Evolutionary conservation across 92 coral and sea anemone species (phyloP).

Genomic region (Palythoa heliodiscus): DNA sequence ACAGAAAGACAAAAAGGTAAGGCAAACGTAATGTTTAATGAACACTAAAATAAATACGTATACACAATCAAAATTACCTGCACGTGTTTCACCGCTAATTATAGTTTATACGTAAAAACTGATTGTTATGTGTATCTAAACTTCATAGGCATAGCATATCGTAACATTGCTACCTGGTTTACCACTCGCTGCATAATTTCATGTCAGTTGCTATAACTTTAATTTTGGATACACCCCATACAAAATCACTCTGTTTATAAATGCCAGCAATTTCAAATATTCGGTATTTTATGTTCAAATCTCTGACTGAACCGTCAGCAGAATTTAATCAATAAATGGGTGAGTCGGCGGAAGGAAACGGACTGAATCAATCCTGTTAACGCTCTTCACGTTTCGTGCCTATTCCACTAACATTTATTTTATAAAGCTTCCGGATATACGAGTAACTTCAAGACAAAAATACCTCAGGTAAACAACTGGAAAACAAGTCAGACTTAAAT

Average conservation of each 20-base stretch:
- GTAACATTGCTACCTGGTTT: neutral
- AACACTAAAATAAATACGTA: too few relatives aligned
- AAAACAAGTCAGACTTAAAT: neutral
- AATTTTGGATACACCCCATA: neutral
- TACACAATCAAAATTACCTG: too few relatives aligned
- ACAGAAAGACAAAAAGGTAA: too few relatives aligned
- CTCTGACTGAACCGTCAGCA: neutral
- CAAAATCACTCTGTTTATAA: too few relatives aligned
- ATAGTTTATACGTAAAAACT: too few relatives aligned
- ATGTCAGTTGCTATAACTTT: neutral
- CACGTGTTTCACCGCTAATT: too few relatives aligned
- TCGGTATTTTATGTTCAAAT: neutral
- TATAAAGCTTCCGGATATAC: constrained; percentile 16
- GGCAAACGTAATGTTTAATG: too few relatives aligned
- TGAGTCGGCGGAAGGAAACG: constrained; percentile 39
- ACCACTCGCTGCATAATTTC: neutral
- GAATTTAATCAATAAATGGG: neutral
- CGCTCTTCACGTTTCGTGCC: constrained; percentile 23
- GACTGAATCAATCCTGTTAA: constrained; percentile 29
- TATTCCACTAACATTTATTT: constrained; percentile 1
- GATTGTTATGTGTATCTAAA: too few relatives aligned
- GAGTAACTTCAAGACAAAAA: neutral
- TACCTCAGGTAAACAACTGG: neutral
- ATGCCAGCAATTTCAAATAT: neutral
- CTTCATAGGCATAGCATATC: neutral